Evolutionary conservation across 1,140 invertebrate species (phyloP), one percentile per base, ranked within the genome.

Genomic region (Scaptomyza hsui): DNA sequence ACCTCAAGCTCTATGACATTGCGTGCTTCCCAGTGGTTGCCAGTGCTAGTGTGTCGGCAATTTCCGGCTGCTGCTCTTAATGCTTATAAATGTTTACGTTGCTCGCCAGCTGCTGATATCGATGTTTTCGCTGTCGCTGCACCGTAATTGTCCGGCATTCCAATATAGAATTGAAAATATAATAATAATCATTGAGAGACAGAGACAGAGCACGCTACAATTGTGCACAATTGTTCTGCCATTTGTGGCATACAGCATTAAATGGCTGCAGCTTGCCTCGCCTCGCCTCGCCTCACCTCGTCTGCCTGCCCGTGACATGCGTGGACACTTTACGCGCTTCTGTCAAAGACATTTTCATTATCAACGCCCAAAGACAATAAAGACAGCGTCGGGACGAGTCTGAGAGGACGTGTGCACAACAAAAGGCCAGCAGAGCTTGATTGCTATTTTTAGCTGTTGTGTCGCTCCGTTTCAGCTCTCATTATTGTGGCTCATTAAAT

Each of bases 401-500:
- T 9, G 3, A 18, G 10, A 42, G 12, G 2, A n/a, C 32, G 32
- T 37, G 51, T 39, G 51, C 37, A 15, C 37, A 55, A 55, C 59
- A 67, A 67, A 60, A 60, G 48, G 51, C 35, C 35, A 70, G 41
- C 60, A 10, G 49, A 53, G 56, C 39, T 65, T 71, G 63, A 67
- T 68, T 69, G 81, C 69, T 77, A 86, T 86, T 78, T 85, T 81
- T 76, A 76, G 73, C 62, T 48, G 19, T n/a, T 15, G 37, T 15
- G 26, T 44, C 51, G 62, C 52, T 26, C 55, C 12, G 15, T 57
- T 24, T 26, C 37, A 29, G 78, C 52, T 52, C 67, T 85, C 81
- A 78, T 86, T 85, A 85, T 81, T 77, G 81, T 81, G 53, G 73
- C 70, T 86, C 81, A 81, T 85, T 85, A 81, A 77, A 86, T 88